Percentiles rank a stretch among this genome's conserved stretches.
phyloP scores from a whole-genome alignment of 35 echinoderm and acorn worm species.

The Heliocidaris erythrogramma region DNA sequence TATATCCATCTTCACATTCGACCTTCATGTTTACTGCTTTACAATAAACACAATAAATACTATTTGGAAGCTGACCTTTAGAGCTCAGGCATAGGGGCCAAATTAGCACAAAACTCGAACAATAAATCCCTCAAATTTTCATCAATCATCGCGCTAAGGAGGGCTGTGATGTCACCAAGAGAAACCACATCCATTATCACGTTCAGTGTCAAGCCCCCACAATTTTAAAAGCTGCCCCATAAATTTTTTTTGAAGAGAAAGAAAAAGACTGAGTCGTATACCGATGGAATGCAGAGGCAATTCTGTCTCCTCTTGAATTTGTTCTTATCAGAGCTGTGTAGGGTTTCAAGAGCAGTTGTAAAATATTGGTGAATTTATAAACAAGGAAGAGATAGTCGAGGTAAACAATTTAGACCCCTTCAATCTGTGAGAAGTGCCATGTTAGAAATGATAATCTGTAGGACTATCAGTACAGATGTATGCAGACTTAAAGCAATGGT shows the following conservation, averaged over 20 bases:
- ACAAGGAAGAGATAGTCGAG: not conserved
- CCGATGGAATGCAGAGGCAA: not conserved
- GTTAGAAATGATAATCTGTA: no score
- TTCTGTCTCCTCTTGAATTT: not conserved
- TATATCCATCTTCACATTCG: not conserved
- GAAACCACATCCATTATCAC: not conserved
- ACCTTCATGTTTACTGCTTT: conserved; percentile 9
- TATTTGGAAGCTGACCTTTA: conserved; percentile 7
- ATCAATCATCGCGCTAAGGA: conserved; percentile 6
- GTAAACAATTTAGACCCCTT: no score
- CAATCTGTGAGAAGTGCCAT: no score
- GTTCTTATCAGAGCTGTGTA: not conserved
- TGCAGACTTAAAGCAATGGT: no score
- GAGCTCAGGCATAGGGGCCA: not conserved
- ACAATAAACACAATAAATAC: conserved; percentile 13
- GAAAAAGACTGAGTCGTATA: not conserved
- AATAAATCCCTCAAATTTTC: conserved; percentile 17
- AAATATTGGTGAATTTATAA: not conserved
- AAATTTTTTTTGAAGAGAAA: not conserved
- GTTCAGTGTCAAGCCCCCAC: not conserved
- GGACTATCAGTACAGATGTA: no score
- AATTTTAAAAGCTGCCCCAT: not conserved
- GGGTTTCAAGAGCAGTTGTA: not conserved
- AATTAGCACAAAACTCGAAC: conserved; percentile 17
- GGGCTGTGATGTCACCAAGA: not conserved